These are phyloP conservation scores for Gobionotothen gibberifrons DNA, from an alignment of 2,797 vertebrate species.

Conservation along the genomic window DNA sequence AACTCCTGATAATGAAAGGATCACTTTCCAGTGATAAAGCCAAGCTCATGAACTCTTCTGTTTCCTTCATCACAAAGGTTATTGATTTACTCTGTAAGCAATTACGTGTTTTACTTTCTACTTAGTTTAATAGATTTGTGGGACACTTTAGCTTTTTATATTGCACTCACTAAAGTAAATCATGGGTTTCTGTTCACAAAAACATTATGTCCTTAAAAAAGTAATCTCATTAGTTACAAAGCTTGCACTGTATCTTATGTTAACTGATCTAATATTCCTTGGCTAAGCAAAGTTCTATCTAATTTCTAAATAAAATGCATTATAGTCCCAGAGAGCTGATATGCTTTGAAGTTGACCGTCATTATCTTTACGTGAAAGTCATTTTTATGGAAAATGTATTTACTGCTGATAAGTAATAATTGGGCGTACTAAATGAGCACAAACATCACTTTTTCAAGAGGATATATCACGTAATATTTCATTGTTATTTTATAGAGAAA, in stretches of 20 bases:
- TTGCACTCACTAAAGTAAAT: not conserved
- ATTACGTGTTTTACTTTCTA: not conserved
- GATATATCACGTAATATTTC: no score
- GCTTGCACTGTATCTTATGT: slow-evolving; percentile 14
- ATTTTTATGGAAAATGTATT: not conserved
- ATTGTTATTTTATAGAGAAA: no score
- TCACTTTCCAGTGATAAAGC: not conserved
- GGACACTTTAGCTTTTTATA: not conserved
- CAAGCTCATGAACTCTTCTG: not conserved
- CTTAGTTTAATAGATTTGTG: not conserved
- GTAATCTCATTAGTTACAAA: slow-evolving; percentile 10
- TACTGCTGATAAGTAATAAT: not conserved
- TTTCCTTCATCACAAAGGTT: not conserved
- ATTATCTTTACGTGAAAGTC: not conserved
- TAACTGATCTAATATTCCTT: slow-evolving; percentile 4
- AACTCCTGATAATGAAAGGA: not conserved
- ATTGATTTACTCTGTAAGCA: not conserved
- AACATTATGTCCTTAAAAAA: not conserved
- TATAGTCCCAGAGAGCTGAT: not conserved
- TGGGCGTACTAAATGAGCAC: not conserved
- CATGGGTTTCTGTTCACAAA: not conserved
- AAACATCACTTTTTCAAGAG: not conserved
- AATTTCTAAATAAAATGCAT: not conserved
- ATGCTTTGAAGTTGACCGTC: slow-evolving; percentile 12
- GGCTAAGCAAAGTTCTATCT: not conserved